phyloP scores from a whole-genome alignment of 2,888 invertebrate species.

The Heliconius ismenius region DNA sequence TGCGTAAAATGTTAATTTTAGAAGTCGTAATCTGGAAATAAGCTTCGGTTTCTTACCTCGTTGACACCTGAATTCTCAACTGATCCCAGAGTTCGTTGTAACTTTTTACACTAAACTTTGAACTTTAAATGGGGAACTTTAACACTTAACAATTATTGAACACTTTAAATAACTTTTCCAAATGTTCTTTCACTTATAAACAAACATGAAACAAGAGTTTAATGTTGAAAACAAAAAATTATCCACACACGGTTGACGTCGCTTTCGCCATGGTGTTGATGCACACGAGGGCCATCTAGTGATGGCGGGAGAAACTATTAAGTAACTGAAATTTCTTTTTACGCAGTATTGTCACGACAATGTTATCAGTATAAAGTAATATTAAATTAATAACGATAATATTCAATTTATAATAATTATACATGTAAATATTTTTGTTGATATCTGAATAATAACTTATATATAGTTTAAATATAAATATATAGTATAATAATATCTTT shows the following conservation, averaged over 20 bases:
- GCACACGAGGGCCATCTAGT: constrained; percentile 55
- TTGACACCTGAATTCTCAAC: constrained; percentile 81
- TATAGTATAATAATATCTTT: too few species aligned
- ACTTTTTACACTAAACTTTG: constrained; percentile 75
- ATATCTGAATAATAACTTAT: neutral
- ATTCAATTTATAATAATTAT: neutral
- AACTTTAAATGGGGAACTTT: constrained; percentile 65
- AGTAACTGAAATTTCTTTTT: constrained; percentile 16
- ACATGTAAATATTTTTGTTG: neutral
- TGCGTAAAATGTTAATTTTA: constrained; percentile 62
- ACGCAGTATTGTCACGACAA: constrained; percentile 7
- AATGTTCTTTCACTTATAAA: constrained; percentile 70
- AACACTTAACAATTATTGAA: constrained; percentile 57
- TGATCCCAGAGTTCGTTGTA: constrained; percentile 78
- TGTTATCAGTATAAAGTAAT: neutral
- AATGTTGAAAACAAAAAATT: constrained; percentile 75
- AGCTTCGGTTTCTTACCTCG: constrained; percentile 79
- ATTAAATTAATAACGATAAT: neutral
- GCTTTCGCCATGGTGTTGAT: constrained; percentile 75
- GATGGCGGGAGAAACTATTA: constrained; percentile 9
- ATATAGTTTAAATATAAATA: too few species aligned
- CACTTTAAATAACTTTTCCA: constrained; percentile 64
- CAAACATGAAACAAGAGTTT: constrained; percentile 71
- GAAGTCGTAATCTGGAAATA: constrained; percentile 67
- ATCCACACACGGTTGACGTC: constrained; percentile 74